These are phyloP conservation scores for Galbula dea DNA, from an alignment of 2,113 vertebrate species.

Conservation along the genomic window DNA sequence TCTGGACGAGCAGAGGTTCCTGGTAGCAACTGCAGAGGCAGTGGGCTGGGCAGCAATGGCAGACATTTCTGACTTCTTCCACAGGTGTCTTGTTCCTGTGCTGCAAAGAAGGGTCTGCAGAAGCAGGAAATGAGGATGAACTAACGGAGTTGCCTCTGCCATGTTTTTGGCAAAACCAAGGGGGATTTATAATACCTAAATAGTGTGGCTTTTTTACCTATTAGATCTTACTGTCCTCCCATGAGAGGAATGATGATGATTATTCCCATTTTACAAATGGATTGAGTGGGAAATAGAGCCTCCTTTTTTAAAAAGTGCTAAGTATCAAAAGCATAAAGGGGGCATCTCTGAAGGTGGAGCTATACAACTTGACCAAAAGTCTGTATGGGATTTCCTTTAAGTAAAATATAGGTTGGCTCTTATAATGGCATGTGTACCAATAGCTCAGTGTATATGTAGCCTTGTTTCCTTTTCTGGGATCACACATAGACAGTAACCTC, in stretches of 20 bases:
- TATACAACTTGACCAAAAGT: not conserved
- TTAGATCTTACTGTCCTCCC: not conserved
- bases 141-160: not conserved
- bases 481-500: not conserved
- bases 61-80: not conserved
- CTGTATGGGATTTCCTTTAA: rapidly evolving
- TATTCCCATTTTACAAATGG: not conserved
- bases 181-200: not conserved
- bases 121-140: not conserved
- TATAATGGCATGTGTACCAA: not conserved
- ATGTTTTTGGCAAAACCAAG: not conserved
- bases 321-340: not conserved
- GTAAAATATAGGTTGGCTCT: not conserved
- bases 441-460: not conserved
- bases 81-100: not conserved
- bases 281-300: not conserved
- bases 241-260: not conserved
- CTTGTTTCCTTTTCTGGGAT: not conserved
- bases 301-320: not conserved
- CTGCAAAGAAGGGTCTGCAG: not conserved
- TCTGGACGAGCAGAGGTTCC: not conserved
- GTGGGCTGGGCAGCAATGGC: not conserved
- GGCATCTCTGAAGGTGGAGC: not conserved
- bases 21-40: not conserved
- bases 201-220: not conserved